These are phyloP conservation scores for Zingel zingel DNA, from an alignment of 2,113 vertebrate genomes.

Conservation along the genomic window DNA sequence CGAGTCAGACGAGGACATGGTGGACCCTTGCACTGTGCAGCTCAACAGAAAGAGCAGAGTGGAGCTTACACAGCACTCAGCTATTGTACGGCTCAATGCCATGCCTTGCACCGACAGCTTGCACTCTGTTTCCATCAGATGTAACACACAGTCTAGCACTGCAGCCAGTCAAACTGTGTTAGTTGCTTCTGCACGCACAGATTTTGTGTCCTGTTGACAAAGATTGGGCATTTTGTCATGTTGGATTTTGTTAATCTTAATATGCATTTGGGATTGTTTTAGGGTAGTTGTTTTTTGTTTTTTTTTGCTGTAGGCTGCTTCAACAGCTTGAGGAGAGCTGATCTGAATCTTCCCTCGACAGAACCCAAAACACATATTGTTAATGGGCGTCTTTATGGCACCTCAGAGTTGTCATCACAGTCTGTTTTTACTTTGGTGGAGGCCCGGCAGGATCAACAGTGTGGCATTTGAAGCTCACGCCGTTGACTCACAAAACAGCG, in stretches of 20 bases:
- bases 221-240: slow-evolving; percentile 60
- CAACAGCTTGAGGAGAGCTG: slow-evolving; percentile 67
- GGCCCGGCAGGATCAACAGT: slow-evolving; percentile 73
- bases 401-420: slow-evolving; percentile 71
- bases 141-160: slow-evolving; percentile 51
- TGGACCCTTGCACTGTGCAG: slow-evolving; percentile 28
- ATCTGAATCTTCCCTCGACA: slow-evolving; percentile 49
- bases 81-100: slow-evolving; percentile 53
- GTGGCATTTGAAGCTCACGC: slow-evolving; percentile 77
- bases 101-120: slow-evolving; percentile 54
- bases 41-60: slow-evolving; percentile 39
- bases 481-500: slow-evolving; percentile 76
- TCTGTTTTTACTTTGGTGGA: slow-evolving; percentile 79
- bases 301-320: slow-evolving; percentile 48
- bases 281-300: slow-evolving; percentile 1
- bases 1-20: slow-evolving; percentile 49
- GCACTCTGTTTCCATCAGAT: slow-evolving; percentile 59
- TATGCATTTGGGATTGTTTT: slow-evolving; percentile 43
- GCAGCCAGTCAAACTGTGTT: slow-evolving; percentile 63
- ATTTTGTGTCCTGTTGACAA: slow-evolving; percentile 62
- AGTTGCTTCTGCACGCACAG: too few relatives aligned
- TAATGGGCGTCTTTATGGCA: slow-evolving; percentile 74
- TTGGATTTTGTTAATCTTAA: slow-evolving; percentile 48
- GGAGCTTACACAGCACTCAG: slow-evolving; percentile 56
- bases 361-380: slow-evolving; percentile 69